A percentile compares a stretch with the other conserved stretches of the same genome.
These are phyloP conservation scores for Peromyscus nudipes DNA, from an alignment of 2,797 vertebrate genomes.

Conservation along the genomic window DNA sequence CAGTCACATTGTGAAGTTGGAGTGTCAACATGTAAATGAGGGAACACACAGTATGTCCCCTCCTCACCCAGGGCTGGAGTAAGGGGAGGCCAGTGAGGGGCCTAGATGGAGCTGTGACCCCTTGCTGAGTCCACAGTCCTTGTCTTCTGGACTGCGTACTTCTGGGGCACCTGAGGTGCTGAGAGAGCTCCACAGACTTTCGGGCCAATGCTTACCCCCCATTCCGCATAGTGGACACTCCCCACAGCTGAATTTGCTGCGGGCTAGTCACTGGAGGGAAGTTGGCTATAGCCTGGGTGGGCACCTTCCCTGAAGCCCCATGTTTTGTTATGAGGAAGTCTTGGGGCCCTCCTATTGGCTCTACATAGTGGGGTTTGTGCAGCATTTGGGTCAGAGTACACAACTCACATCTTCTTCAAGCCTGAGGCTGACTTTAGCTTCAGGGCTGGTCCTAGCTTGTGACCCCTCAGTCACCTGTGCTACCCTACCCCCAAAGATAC, in stretches of 20 bases:
- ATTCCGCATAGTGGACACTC: not conserved
- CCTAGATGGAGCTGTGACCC: rapidly evolving
- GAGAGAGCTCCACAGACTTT: not conserved
- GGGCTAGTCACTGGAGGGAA: not conserved
- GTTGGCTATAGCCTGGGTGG: rapidly evolving
- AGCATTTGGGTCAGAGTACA: not conserved
- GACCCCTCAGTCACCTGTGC: not conserved
- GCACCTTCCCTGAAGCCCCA: not conserved
- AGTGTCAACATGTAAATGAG: not conserved
- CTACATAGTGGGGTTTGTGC: not conserved
- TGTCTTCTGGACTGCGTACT: not conserved
- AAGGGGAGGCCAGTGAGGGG: not conserved
- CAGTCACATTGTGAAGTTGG: not conserved
- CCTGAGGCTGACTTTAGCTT: not conserved
- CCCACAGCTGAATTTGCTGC: not conserved
- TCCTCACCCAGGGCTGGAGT: not conserved
- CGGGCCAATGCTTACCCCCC: no score
- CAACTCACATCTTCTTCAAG: rapidly evolving
- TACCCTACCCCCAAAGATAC: not conserved
- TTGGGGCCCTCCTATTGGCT: not conserved
- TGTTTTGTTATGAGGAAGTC: not conserved
- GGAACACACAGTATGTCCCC: not conserved
- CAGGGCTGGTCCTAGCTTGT: not conserved
- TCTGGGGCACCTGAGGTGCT: not conserved
- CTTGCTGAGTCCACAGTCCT: not conserved